phyloP scores from a whole-genome alignment of 1,140 invertebrate genomes.

The Psilanteris sp. region DNA sequence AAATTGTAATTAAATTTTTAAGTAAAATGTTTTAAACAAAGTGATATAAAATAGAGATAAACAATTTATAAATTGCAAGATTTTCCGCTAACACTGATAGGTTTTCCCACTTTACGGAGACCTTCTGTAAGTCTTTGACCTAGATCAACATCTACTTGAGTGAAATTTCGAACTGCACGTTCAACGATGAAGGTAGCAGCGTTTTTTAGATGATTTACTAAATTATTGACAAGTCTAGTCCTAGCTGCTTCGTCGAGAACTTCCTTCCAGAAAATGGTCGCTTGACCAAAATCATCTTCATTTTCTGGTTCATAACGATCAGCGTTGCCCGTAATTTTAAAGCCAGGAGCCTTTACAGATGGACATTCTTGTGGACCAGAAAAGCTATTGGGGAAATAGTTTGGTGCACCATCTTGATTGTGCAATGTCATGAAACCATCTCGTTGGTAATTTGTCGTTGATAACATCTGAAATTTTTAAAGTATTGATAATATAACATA shows the following conservation, averaged over 20 bases:
- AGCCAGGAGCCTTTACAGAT: conserved; percentile 73
- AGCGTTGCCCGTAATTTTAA: conserved; percentile 82
- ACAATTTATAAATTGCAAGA: conserved; percentile 69
- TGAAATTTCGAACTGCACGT: conserved; percentile 88
- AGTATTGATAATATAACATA: no score
- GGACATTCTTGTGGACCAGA: conserved; percentile 85
- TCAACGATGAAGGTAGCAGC: conserved; percentile 93
- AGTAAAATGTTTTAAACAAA: no score
- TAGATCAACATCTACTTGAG: conserved; percentile 84
- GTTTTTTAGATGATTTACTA: conserved; percentile 87
- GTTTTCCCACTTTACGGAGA: conserved; percentile 81
- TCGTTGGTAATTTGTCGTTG: conserved; percentile 88
- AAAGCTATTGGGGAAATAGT: conserved; percentile 98
- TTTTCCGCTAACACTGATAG: conserved; percentile 72
- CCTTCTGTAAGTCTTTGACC: conserved; percentile 84
- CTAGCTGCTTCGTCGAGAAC: conserved; percentile 87
- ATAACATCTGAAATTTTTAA: conserved; percentile 72
- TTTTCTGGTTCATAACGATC: conserved; percentile 89
- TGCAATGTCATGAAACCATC: conserved; percentile 88
- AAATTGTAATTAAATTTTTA: no score
- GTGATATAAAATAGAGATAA: not conserved
- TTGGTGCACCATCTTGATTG: conserved; percentile 90
- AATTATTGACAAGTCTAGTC: conserved; percentile 88
- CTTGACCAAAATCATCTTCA: conserved; percentile 95
- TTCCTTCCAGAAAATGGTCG: conserved; percentile 89